A percentile compares a stretch with the other conserved stretches of the same genome.
Evolutionary conservation across 2,113 vertebrate species (phyloP).

Genomic region (Corythoichthys haematopterus): DNA sequence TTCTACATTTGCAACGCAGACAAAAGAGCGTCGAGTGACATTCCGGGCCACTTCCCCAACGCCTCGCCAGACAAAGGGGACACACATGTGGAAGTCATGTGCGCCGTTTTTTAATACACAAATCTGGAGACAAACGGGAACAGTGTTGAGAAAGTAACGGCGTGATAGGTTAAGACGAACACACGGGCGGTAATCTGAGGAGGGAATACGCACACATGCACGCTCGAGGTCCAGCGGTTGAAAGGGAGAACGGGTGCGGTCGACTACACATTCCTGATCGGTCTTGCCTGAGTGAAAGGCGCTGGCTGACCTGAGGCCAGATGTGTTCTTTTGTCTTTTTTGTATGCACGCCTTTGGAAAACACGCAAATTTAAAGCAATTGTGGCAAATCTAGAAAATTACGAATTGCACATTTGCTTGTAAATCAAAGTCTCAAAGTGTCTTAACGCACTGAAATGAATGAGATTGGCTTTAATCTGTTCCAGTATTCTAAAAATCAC

Average conservation of each 20-base stretch:
- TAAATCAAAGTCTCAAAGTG: too few relatives aligned
- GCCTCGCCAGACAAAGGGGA: not conserved
- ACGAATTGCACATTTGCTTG: too few relatives aligned
- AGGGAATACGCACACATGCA: slow-evolving; percentile 29
- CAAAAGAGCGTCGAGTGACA: not conserved
- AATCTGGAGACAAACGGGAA: slow-evolving; percentile 24
- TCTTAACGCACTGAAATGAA: too few relatives aligned
- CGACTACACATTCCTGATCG: slow-evolving; percentile 62
- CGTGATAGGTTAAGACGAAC: slow-evolving; percentile 41
- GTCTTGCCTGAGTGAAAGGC: slow-evolving; percentile 50
- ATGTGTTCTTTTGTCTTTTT: slow-evolving; percentile 36
- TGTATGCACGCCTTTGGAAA: not conserved
- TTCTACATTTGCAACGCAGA: not conserved
- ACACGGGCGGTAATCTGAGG: slow-evolving; percentile 52
- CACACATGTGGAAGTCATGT: not conserved
- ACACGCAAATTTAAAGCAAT: not conserved
- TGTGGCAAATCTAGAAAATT: too few relatives aligned
- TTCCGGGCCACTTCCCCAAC: not conserved
- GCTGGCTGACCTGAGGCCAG: slow-evolving; percentile 49
- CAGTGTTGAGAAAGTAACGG: slow-evolving; percentile 49
- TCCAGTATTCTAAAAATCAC: too few relatives aligned
- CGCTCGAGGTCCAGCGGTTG: slow-evolving; percentile 51
- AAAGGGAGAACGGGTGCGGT: slow-evolving; percentile 60
- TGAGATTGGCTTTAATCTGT: too few relatives aligned
- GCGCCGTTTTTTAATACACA: not conserved